phyloP scores from a whole-genome alignment of 2,797 vertebrate species.

The Sibirionetta formosa region DNA sequence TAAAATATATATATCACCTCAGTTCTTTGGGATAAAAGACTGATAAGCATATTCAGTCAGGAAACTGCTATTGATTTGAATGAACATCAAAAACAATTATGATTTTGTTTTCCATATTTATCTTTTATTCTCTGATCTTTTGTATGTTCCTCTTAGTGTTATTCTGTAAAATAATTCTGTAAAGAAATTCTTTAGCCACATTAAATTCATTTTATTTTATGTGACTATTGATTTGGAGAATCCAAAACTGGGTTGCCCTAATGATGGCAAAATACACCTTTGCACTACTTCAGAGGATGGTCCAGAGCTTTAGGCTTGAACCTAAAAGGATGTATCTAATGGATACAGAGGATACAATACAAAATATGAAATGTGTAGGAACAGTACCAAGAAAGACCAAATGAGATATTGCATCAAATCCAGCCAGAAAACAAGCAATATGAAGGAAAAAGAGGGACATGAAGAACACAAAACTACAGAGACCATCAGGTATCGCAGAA shows the following conservation, averaged over 20 bases:
- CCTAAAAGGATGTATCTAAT: background rate
- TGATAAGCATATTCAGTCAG: background rate
- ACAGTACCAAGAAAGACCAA: background rate
- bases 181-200: background rate
- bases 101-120: background rate
- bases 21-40: background rate
- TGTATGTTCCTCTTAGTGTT: background rate
- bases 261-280: background rate
- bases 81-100: background rate
- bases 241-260: background rate
- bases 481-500: accelerated
- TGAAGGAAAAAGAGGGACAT: background rate
- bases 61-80: background rate
- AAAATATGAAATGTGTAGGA: background rate
- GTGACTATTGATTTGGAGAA: background rate
- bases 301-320: accelerated
- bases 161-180: background rate
- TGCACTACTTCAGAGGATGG: background rate
- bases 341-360: background rate
- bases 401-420: background rate
- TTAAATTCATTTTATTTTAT: background rate
- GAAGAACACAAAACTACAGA: background rate
- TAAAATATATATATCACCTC: background rate
- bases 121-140: background rate
- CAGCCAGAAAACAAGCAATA: background rate